These are phyloP conservation scores for Cebidichthys violaceus DNA, from an alignment of 2,113 vertebrate species.

Conservation along the genomic window DNA sequence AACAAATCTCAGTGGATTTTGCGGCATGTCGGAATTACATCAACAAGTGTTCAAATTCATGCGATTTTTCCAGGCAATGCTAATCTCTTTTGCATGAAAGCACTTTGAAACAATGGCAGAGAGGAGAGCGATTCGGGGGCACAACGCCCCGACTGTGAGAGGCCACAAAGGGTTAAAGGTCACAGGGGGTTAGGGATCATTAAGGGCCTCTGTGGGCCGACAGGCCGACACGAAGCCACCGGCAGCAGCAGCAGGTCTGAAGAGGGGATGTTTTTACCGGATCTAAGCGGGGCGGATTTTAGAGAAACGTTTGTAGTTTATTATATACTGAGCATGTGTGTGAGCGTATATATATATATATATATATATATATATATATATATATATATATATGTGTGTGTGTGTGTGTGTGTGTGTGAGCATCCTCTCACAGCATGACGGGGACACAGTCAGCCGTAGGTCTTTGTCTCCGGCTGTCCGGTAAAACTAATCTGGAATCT, in stretches of 20 bases:
- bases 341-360: background rate
- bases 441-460: slow-evolving; percentile 53
- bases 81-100: slow-evolving; percentile 40
- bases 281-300: background rate
- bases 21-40: background rate
- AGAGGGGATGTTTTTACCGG: background rate
- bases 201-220: slow-evolving; percentile 54
- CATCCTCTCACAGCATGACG: slow-evolving; percentile 44
- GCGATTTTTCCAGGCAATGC: slow-evolving; percentile 4
- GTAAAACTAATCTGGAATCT: slow-evolving; percentile 71
- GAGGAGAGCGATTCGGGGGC: slow-evolving; percentile 25
- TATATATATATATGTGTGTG: too few relatives aligned
- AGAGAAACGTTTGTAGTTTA: background rate
- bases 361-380: too few relatives aligned
- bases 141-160: slow-evolving; percentile 56
- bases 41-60: slow-evolving; percentile 11
- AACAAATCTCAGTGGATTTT: background rate
- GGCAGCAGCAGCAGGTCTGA: slow-evolving; percentile 10
- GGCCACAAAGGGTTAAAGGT: slow-evolving; percentile 53
- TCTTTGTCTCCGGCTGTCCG: slow-evolving; percentile 64
- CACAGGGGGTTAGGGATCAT: slow-evolving; percentile 47
- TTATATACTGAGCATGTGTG: background rate
- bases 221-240: slow-evolving; percentile 33
- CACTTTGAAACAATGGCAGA: slow-evolving; percentile 50
- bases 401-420: background rate